Evolutionary conservation across 2,113 vertebrate species (phyloP).

Genomic region (Rhinoderma darwinii): DNA sequence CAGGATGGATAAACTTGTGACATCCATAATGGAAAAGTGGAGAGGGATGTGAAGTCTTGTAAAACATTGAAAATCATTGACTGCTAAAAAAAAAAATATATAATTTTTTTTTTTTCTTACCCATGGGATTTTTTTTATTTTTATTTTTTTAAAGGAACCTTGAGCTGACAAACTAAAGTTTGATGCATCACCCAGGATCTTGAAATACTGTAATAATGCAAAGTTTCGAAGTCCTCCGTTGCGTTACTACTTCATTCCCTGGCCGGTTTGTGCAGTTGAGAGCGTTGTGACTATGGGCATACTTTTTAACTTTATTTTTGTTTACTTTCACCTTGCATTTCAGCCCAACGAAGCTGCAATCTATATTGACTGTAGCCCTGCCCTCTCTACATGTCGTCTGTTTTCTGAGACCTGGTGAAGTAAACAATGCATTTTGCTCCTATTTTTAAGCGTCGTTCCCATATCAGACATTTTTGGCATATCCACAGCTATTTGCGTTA

Average conservation of each 20-base stretch:
- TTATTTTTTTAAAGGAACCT: slow-evolving; percentile 10
- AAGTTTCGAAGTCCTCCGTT: not conserved
- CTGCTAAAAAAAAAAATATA: slow-evolving; percentile 23
- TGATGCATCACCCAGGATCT: not conserved
- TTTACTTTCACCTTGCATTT: not conserved
- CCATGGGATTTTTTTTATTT: slow-evolving; percentile 71
- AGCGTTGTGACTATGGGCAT: not conserved
- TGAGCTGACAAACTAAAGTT: not conserved
- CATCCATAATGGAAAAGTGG: slow-evolving; percentile 32
- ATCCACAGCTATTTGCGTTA: no score
- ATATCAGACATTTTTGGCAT: no score
- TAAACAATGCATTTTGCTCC: not conserved
- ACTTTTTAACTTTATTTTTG: not conserved
- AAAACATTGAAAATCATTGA: slow-evolving; percentile 69
- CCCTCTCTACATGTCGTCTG: not conserved
- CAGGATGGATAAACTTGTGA: slow-evolving; percentile 21
- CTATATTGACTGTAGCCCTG: not conserved
- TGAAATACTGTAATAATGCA: not conserved
- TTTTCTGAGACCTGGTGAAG: not conserved
- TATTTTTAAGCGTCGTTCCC: no score
- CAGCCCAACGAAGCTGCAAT: not conserved
- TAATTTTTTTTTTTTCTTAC: slow-evolving; percentile 67
- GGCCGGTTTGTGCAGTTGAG: not conserved
- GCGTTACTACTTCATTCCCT: not conserved
- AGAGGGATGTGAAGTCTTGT: slow-evolving; percentile 59